Percentiles rank a stretch among this genome's conserved stretches.
Conservation (phyloP, 2,797 vertebrate genomes). For the Protosalanx chinensis region DNA sequence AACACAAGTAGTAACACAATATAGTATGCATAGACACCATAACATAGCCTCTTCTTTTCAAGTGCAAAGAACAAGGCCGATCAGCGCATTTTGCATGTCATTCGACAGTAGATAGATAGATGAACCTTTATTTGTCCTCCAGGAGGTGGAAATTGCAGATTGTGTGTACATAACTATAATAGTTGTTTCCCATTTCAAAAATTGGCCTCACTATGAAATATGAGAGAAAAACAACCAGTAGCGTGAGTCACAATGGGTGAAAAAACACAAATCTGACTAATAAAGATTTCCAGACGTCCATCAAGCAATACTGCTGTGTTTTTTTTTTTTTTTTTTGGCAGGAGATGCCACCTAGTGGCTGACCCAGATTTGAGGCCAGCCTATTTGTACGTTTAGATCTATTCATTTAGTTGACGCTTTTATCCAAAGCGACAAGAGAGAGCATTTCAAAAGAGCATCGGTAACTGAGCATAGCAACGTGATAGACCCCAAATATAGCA, state of each 20-base stretch:
- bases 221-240: neutral
- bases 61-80: neutral
- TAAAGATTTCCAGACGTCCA: neutral
- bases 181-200: neutral
- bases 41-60: neutral
- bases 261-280: neutral
- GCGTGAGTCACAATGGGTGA: neutral
- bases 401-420: too few species aligned
- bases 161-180: neutral
- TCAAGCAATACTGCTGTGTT: neutral
- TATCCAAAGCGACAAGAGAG: too few species aligned
- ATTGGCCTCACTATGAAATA: neutral
- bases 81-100: neutral
- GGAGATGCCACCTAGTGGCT: slow-evolving; percentile 1
- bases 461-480: too few species aligned
- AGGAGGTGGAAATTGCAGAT: too few species aligned
- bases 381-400: neutral
- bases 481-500: too few species aligned
- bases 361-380: neutral
- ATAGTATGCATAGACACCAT: neutral
- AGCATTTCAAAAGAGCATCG: too few species aligned
- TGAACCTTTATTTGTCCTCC: too few species aligned
- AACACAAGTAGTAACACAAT: too few species aligned
- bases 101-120: neutral
- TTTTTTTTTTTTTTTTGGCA: too few species aligned